phyloP scores from a whole-genome alignment of 2,888 invertebrate species.

The Polia nebulosa region DNA sequence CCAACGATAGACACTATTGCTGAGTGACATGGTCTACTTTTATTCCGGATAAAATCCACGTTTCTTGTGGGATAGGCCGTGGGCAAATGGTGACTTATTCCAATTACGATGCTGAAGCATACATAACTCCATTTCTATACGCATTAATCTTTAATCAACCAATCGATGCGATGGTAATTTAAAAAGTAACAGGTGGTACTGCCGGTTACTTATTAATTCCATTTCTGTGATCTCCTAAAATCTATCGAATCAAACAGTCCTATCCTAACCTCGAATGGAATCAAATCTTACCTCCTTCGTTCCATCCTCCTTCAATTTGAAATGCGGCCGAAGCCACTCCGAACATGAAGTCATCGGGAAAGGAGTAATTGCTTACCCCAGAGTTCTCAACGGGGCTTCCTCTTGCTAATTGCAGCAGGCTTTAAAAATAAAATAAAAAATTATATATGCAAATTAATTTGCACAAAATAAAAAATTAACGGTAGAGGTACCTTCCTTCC shows the following conservation, averaged over 20 bases:
- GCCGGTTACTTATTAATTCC: too few species aligned
- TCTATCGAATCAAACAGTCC: not conserved
- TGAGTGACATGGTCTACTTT: too few species aligned
- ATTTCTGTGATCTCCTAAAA: not conserved
- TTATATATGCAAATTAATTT: not conserved
- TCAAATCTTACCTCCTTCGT: conserved; percentile 80
- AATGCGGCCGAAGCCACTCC: conserved; percentile 92
- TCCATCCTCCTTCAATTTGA: conserved; percentile 92
- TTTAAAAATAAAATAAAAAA: conserved; percentile 44
- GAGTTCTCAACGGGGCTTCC: conserved; percentile 68
- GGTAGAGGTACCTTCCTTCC: too few species aligned
- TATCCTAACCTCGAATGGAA: not conserved
- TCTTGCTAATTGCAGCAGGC: conserved; percentile 78
- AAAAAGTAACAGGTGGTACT: not conserved
- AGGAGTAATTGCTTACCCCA: conserved; percentile 83
- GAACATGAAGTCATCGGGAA: conserved; percentile 91
- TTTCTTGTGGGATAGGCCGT: too few species aligned
- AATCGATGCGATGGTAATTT: not conserved
- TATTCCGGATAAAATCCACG: too few species aligned
- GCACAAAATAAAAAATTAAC: not conserved
- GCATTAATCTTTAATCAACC: not conserved
- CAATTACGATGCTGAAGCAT: too few species aligned
- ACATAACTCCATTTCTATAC: not conserved
- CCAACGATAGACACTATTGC: too few species aligned
- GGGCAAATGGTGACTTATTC: not conserved